phyloP scores from a whole-genome alignment of 1,140 invertebrate genomes.

The Drosophila novamexicana region DNA sequence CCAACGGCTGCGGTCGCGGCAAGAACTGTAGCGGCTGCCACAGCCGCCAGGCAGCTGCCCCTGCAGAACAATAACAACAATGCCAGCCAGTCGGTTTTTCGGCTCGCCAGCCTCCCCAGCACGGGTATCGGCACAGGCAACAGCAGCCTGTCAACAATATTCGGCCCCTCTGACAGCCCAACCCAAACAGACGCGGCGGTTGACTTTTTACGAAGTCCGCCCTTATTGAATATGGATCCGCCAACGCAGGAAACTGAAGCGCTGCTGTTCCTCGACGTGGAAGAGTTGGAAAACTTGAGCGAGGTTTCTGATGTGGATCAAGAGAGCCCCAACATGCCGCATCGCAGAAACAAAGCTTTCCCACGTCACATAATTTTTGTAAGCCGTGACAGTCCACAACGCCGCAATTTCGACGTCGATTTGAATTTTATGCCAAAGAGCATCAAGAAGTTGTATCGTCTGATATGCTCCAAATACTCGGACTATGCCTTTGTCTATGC shows the following conservation, averaged over 20 bases:
- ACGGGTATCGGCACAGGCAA: slow-evolving; percentile 34
- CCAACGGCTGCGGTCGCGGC: not conserved
- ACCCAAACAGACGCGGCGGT: not conserved
- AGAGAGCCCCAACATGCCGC: not conserved
- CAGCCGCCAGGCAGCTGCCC: not conserved
- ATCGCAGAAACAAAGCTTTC: not conserved
- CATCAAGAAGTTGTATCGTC: slow-evolving; percentile 51
- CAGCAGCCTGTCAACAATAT: slow-evolving; percentile 16
- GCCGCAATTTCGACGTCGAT: slow-evolving; percentile 16
- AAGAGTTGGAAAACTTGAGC: not conserved
- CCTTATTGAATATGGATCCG: slow-evolving; percentile 51
- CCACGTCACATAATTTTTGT: slow-evolving; percentile 16
- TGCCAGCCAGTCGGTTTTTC: slow-evolving; percentile 59
- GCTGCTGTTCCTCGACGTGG: not conserved
- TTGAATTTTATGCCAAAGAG: slow-evolving; percentile 51
- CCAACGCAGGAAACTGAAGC: not conserved
- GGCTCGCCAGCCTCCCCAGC: slow-evolving; percentile 41
- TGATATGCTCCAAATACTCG: slow-evolving; percentile 59
- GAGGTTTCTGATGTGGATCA: not conserved
- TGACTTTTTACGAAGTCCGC: slow-evolving; percentile 4
- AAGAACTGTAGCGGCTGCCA: not conserved
- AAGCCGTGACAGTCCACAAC: not conserved
- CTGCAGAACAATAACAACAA: not conserved
- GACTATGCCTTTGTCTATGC: slow-evolving; percentile 77
- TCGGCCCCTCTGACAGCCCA: not conserved